Evolutionary conservation across 2,797 vertebrate genomes (phyloP), one percentile per base, ranked within the genome.

Genomic region (Mus minutoides): DNA sequence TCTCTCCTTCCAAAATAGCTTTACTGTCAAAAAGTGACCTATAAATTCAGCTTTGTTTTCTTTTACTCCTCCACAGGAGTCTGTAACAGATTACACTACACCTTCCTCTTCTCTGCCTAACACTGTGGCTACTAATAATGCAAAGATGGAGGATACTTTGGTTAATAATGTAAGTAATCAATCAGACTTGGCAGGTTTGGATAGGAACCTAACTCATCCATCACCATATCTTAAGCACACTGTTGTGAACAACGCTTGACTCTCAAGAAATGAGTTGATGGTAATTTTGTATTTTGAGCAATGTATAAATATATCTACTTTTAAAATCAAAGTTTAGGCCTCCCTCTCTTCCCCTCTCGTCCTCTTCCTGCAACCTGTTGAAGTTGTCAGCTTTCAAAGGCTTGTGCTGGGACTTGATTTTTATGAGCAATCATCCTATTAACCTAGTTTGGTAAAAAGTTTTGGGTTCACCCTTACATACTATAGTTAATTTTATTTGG

Each of bases 71-170:
- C 98, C 97, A 92, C 98, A 99, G 99, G 99, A 99, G 98, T 99
- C 99, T 52, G 99, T 99, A 97, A 99, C 99, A 79, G 99, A 99
- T 98, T 99, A 99, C 98, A 99, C 99, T 89, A 99, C 99, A 77
- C 99, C 99, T 60, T 99, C 99, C 67, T 99, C 99, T 56, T 99
- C 99, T 67, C 98, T 99, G 98, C 99, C 99, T 92, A 99, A 99
- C 98, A 99, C 99, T 95, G 99, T 99, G 98, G 98, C 99, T 87
- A 99, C 99, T 88, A 99, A 98, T 98, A 99, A 98, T 94, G 98
- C 98, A 98, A 99, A 99, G 98, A 99, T 99, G 98, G 99, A 99
- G 97, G 99, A 99, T 98, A 99, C 99, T 98, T 99, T 99, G 98
- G 99, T 99, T 96, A 99, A 99, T 94, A 99, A 98, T 98, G 99